phyloP scores from a whole-genome alignment of 2,888 invertebrate species.

The Dysmachus trigonus region DNA sequence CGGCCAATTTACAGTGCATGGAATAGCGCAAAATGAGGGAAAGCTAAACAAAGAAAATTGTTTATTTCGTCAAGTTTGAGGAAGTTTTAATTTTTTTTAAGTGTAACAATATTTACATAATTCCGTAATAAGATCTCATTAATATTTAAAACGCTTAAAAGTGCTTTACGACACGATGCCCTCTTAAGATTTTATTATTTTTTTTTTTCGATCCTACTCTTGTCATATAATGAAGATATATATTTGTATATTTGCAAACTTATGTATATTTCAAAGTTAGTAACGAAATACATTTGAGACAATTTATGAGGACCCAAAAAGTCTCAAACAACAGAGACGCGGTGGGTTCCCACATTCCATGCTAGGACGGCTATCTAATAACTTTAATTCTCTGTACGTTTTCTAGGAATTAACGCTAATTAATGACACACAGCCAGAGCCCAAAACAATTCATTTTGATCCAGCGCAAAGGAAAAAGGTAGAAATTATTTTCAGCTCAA shows the following conservation, averaged over 20 bases:
- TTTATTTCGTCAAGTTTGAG: neutral
- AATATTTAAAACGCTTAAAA: neutral
- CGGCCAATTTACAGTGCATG: neutral
- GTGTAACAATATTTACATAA: slow-evolving; percentile 28
- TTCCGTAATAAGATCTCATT: slow-evolving; percentile 2
- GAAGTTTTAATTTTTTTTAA: slow-evolving; percentile 15
- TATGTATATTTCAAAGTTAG: neutral
- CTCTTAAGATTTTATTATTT: neutral
- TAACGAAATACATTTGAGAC: neutral
- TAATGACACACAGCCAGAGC: slow-evolving; percentile 25
- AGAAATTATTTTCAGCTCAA: slow-evolving; percentile 11
- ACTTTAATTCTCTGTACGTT: slow-evolving; percentile 7
- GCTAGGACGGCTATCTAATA: neutral
- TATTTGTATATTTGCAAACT: neutral
- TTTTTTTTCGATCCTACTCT: neutral
- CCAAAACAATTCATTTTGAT: slow-evolving; percentile 35
- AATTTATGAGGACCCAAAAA: neutral
- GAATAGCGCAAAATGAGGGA: neutral
- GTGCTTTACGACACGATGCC: neutral
- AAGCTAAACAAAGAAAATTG: slow-evolving; percentile 24
- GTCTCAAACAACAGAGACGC: neutral
- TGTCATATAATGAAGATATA: neutral
- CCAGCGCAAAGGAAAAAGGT: neutral
- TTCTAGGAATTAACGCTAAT: slow-evolving; percentile 29
- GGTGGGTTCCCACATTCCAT: neutral